Conservation (phyloP, 2,888 invertebrate genomes). For the Cosmia pyralina region DNA sequence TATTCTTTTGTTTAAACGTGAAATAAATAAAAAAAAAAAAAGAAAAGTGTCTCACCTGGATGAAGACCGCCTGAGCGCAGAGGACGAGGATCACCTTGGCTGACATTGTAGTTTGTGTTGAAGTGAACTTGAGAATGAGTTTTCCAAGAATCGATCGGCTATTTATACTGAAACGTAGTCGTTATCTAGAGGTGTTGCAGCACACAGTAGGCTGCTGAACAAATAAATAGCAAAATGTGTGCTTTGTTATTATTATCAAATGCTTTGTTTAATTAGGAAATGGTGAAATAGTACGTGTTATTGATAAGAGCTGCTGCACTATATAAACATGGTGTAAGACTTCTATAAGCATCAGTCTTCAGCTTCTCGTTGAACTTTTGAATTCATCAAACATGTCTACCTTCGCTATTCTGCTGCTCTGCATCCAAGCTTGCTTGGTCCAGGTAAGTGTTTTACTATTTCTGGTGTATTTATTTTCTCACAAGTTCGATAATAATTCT, state of each 20-base stretch:
- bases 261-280: background rate
- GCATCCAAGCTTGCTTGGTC: constrained; percentile 71
- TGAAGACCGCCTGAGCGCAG: constrained; percentile 23
- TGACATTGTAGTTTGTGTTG: background rate
- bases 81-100: constrained; percentile 26
- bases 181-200: constrained; percentile 7
- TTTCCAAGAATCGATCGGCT: background rate
- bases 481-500: background rate
- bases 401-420: constrained; percentile 68
- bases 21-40: too few species aligned
- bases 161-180: background rate
- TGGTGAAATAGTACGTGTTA: too few species aligned
- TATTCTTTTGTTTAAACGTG: too few species aligned
- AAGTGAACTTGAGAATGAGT: background rate
- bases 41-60: constrained; percentile 24
- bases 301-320: background rate
- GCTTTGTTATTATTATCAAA: background rate
- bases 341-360: constrained; percentile 21
- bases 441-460: constrained; percentile 59
- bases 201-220: background rate
- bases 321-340: background rate
- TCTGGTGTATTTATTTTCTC: background rate
- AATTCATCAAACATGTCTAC: constrained; percentile 55
- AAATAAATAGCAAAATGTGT: background rate
- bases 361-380: constrained; percentile 2